phyloP scores from a whole-genome alignment of 1,140 invertebrate species.

The Macrobrachium nipponense region DNA sequence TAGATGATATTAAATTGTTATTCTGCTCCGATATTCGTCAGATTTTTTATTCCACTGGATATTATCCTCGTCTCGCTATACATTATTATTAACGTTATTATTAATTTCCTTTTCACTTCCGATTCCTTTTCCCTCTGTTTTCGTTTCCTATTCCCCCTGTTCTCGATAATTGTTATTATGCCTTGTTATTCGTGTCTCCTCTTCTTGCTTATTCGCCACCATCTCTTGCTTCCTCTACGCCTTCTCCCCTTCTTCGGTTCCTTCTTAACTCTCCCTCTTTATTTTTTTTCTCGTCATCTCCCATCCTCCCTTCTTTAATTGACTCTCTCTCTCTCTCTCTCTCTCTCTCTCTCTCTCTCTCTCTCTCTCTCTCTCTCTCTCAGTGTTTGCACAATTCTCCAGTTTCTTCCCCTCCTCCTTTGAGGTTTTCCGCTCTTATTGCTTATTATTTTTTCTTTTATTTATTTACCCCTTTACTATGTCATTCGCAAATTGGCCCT shows the following conservation, averaged over 20 bases:
- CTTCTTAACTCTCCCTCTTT: not conserved
- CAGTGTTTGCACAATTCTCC: not conserved
- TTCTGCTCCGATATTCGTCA: too few species aligned
- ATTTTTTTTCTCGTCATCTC: not conserved
- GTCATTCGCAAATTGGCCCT: not conserved
- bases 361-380: not conserved
- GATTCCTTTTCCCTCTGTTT: conserved; percentile 2
- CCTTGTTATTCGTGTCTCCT: not conserved
- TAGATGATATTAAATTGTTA: too few species aligned
- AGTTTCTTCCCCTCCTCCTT: not conserved
- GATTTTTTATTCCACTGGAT: too few species aligned
- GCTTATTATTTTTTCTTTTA: not conserved
- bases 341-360: not conserved
- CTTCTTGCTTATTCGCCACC: too few species aligned
- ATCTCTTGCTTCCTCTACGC: not conserved
- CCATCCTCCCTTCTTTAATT: not conserved
- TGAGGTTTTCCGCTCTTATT: not conserved
- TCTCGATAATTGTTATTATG: not conserved
- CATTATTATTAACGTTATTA: not conserved
- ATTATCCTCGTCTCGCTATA: not conserved
- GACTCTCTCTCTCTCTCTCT: not conserved
- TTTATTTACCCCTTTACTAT: not conserved
- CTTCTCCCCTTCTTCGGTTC: not conserved
- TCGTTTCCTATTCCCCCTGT: not conserved
- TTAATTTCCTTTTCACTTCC: not conserved